Percentiles rank a stretch among this genome's conserved stretches.
These are phyloP conservation scores for Protodeltote pygarga DNA, from an alignment of 2,888 invertebrate species.

Conservation along the genomic window DNA sequence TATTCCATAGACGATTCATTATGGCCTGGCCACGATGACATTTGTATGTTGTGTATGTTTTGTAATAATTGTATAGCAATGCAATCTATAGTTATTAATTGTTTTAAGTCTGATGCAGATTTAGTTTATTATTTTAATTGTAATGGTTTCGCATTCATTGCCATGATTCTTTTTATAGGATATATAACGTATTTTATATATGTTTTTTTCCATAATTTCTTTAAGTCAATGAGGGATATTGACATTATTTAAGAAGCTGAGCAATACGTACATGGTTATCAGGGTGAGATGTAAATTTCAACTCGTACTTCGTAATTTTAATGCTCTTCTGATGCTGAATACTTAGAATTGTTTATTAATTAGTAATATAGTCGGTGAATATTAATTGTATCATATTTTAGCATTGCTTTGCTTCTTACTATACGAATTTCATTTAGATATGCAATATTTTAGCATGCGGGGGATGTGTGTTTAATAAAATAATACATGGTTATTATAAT, in stretches of 20 bases:
- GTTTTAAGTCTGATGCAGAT: slow-evolving; percentile 82
- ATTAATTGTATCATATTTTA: slow-evolving; percentile 2
- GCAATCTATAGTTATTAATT: slow-evolving; percentile 69
- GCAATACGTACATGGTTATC: slow-evolving; percentile 43
- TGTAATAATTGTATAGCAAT: slow-evolving; percentile 73
- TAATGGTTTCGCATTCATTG: slow-evolving; percentile 54
- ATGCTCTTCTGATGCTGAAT: slow-evolving; percentile 5
- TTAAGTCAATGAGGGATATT: slow-evolving; percentile 14
- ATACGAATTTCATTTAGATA: slow-evolving; percentile 5
- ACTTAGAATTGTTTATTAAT: background rate
- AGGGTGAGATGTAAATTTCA: slow-evolving; percentile 26
- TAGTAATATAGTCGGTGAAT: slow-evolving; percentile 6
- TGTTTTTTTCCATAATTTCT: slow-evolving; percentile 18
- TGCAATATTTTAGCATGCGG: slow-evolving; percentile 14
- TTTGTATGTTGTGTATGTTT: slow-evolving; percentile 75
- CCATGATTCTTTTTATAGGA: slow-evolving; percentile 56
- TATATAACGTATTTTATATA: slow-evolving; percentile 36
- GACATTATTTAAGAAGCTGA: slow-evolving; percentile 34
- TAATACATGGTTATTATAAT: slow-evolving; percentile 24
- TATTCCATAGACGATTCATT: slow-evolving; percentile 69
- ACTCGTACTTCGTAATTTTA: slow-evolving; percentile 13
- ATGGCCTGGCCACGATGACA: slow-evolving; percentile 70
- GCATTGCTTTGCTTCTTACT: slow-evolving; percentile 38
- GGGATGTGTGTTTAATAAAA: slow-evolving; percentile 23
- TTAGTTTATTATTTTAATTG: slow-evolving; percentile 58